These are phyloP conservation scores for Drosophila tani DNA, from an alignment of 1,140 invertebrate genomes.

Conservation along the genomic window DNA sequence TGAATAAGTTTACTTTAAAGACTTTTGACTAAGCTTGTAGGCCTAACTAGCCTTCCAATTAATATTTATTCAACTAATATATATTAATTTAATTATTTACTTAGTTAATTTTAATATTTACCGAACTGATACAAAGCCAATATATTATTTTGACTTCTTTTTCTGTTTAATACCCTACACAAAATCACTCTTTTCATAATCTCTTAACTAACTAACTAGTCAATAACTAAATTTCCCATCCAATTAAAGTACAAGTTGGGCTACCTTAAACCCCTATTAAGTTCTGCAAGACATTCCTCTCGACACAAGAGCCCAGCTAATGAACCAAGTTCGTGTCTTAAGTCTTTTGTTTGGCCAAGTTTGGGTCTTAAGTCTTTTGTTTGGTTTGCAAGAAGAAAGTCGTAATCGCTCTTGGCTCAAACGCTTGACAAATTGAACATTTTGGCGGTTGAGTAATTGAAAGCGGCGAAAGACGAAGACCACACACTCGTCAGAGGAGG, in stretches of 20 bases:
- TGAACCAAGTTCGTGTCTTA: conserved; percentile 51
- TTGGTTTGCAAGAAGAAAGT: conserved; percentile 36
- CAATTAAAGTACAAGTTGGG: neutral
- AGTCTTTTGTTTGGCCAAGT: conserved; percentile 54
- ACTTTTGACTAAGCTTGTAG: neutral
- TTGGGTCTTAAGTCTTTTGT: conserved; percentile 63
- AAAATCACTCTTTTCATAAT: neutral
- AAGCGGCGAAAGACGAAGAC: conserved; percentile 35
- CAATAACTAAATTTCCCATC: conserved; percentile 18
- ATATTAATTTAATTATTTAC: too few species aligned
- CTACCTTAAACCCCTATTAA: neutral
- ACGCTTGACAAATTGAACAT: conserved; percentile 47
- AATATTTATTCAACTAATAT: neutral
- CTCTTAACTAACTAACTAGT: neutral
- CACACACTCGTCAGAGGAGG: neutral
- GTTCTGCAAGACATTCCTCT: conserved; percentile 23
- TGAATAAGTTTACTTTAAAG: neutral
- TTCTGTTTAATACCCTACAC: too few species aligned
- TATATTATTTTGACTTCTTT: neutral
- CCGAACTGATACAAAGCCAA: neutral
- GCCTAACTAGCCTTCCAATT: neutral
- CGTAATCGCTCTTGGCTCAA: conserved; percentile 29
- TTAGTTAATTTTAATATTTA: neutral
- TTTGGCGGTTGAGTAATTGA: conserved; percentile 54
- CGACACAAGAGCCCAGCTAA: conserved; percentile 20